Percentiles rank a stretch among this genome's conserved stretches.
These are phyloP conservation scores for Manacus vitellinus DNA, from an alignment of 2,113 vertebrate species.

Conservation along the genomic window DNA sequence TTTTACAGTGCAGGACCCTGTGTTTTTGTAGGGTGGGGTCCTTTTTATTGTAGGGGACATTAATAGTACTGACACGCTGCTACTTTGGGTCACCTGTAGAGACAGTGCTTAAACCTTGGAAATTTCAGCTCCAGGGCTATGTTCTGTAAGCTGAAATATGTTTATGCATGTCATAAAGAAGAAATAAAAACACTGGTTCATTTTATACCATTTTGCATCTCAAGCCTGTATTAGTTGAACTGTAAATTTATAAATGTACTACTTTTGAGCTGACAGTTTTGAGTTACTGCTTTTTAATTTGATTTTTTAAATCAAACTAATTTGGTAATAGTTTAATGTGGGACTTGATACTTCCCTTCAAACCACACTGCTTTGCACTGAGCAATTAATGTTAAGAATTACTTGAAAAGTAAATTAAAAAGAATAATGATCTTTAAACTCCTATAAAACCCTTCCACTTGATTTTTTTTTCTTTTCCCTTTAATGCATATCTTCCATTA, in stretches of 20 bases:
- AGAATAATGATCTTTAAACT: not conserved
- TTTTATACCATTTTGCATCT: not conserved
- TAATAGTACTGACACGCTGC: not conserved
- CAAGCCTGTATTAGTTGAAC: not conserved
- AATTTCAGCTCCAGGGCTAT: not conserved
- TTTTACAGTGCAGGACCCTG: not conserved
- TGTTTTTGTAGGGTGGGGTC: not conserved
- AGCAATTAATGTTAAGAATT: not conserved
- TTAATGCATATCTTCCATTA: not conserved
- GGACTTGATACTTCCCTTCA: not conserved
- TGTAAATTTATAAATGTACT: not conserved
- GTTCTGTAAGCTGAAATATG: not conserved
- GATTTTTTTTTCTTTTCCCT: not conserved
- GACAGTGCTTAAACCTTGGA: not conserved
- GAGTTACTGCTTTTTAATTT: not conserved
- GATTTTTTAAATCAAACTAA: not conserved
- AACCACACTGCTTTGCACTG: not conserved
- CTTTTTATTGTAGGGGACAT: not conserved
- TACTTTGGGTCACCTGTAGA: not conserved
- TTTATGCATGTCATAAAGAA: not conserved
- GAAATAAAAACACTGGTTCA: not conserved
- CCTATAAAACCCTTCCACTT: not conserved
- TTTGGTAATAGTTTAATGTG: not conserved
- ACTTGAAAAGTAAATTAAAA: not conserved
- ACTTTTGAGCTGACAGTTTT: not conserved